Evolutionary conservation across 2,113 vertebrate species (phyloP).

Genomic region (Speoplatyrhinus poulsoni): DNA sequence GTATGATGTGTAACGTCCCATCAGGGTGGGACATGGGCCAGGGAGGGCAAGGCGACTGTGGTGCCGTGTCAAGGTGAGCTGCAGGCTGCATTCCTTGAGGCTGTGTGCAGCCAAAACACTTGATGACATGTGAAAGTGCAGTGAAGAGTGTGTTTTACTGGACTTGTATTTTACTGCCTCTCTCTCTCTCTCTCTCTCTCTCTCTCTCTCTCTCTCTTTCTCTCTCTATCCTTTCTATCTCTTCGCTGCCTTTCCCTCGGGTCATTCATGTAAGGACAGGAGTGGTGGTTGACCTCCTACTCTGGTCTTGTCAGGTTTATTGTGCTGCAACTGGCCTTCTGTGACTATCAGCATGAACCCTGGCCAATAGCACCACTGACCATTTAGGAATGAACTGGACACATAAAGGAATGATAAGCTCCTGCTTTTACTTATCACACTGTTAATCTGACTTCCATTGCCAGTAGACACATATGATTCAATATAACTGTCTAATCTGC

Average conservation of each 20-base stretch:
- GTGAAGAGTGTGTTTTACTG: conserved; percentile 46
- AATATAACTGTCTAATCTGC: no score
- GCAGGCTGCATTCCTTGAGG: conserved; percentile 69
- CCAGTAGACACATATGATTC: no score
- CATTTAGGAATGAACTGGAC: no score
- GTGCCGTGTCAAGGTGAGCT: conserved; percentile 42
- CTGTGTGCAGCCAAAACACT: conserved; percentile 54
- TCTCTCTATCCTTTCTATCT: conserved; percentile 10
- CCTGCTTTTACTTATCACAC: no score
- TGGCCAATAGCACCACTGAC: background rate
- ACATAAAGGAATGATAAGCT: background rate
- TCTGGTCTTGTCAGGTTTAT: conserved; percentile 49
- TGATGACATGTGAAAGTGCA: conserved; percentile 66
- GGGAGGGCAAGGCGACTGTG: conserved; percentile 13
- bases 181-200: conserved; percentile 14
- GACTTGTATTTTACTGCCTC: conserved; percentile 34
- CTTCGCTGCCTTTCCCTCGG: conserved; percentile 39
- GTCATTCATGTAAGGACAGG: conserved; percentile 58
- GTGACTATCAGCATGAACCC: background rate
- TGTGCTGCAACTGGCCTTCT: conserved; percentile 7
- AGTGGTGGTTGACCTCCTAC: conserved; percentile 29
- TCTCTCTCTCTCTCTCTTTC: background rate
- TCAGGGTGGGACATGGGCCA: conserved; percentile 1
- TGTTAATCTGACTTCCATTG: no score
- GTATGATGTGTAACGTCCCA: conserved; percentile 17